These are phyloP conservation scores for Meiosimyza decipiens DNA, from an alignment of 2,888 invertebrate genomes.

Conservation along the genomic window DNA sequence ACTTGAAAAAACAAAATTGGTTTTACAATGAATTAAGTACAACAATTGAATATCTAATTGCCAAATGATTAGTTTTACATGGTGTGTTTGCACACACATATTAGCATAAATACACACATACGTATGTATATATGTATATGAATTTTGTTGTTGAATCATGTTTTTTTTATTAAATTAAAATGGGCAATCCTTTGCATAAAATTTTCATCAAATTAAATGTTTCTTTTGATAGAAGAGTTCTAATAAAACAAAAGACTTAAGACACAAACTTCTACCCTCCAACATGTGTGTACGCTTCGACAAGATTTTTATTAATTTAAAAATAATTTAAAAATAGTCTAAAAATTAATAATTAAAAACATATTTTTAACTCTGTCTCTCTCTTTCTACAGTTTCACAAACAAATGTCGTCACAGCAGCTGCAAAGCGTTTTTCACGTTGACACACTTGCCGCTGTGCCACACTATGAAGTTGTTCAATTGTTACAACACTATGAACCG, in stretches of 20 bases:
- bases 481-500: conserved; percentile 68
- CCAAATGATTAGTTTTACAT: no score
- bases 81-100: no score
- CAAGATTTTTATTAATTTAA: not conserved
- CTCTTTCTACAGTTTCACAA: conserved; percentile 72
- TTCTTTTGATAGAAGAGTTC: not conserved
- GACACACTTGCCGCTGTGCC: conserved; percentile 83
- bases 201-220: no score
- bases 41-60: conserved; percentile 1
- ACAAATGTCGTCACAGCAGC: conserved; percentile 86
- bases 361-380: not conserved
- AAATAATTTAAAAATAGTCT: not conserved
- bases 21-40: not conserved
- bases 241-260: conserved; percentile 24
- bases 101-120: no score
- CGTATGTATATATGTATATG: no score
- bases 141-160: no score
- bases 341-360: not conserved
- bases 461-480: conserved; percentile 83
- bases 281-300: not conserved
- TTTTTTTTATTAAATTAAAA: no score
- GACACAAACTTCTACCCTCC: conserved; percentile 1
- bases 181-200: no score
- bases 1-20: not conserved
- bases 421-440: conserved; percentile 86